A percentile compares a stretch with the other conserved stretches of the same genome.
phyloP scores from a whole-genome alignment of 2,888 invertebrate species.

The Hypselothyrea guttata region DNA sequence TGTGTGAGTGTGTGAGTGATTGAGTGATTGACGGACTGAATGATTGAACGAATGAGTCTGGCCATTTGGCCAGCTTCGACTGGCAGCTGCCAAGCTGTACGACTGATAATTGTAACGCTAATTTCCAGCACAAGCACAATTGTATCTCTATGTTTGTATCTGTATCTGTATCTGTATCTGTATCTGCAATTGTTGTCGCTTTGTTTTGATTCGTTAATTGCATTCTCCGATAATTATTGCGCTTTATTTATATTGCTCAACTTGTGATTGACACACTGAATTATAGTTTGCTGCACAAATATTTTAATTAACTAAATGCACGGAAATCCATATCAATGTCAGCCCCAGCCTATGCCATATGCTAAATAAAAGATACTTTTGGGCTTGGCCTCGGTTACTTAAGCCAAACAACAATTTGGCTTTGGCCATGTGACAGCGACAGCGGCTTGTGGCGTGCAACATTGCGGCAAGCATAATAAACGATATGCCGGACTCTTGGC shows the following conservation, averaged over 20 bases:
- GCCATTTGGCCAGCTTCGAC: slow-evolving; percentile 32
- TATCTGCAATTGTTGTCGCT: slow-evolving; percentile 25
- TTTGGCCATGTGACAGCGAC: slow-evolving; percentile 20
- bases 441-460: slow-evolving; percentile 46
- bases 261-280: slow-evolving; percentile 67
- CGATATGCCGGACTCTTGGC: not conserved
- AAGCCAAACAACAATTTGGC: not conserved
- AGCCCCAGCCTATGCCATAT: slow-evolving; percentile 21
- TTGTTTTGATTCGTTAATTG: slow-evolving; percentile 67
- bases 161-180: slow-evolving; percentile 7
- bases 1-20: slow-evolving; percentile 40
- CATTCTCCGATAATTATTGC: slow-evolving; percentile 33
- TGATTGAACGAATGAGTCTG: slow-evolving; percentile 31
- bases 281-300: slow-evolving; percentile 42
- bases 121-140: slow-evolving; percentile 41
- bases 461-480: slow-evolving; percentile 51
- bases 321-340: slow-evolving; percentile 70
- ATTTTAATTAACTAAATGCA: slow-evolving; percentile 65
- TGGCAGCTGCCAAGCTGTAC: slow-evolving; percentile 55
- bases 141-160: slow-evolving; percentile 16
- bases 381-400: slow-evolving; percentile 15
- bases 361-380: slow-evolving; percentile 3
- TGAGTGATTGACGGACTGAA: slow-evolving; percentile 32
- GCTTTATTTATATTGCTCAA: slow-evolving; percentile 25
- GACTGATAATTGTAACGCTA: slow-evolving; percentile 68